phyloP scores from a whole-genome alignment of 2,888 invertebrate genomes.

The Dryocosmus kuriphilus region DNA sequence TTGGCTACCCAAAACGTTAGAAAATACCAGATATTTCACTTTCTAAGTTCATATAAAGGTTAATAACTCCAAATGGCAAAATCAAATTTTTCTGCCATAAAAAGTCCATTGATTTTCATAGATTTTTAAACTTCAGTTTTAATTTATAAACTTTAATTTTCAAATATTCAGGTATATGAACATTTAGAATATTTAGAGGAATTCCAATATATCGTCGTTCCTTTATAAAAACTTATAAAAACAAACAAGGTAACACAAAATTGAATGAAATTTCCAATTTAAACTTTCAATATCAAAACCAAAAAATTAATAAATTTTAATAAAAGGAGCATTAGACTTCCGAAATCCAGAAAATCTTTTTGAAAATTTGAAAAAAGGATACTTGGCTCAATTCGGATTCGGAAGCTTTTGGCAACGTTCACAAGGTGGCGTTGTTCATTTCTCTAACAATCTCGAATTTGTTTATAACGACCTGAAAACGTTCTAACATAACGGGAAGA shows the following conservation, averaged over 20 bases:
- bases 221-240: too few relatives aligned
- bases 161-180: background rate
- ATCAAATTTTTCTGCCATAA: too few relatives aligned
- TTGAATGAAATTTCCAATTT: background rate
- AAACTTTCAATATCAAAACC: background rate
- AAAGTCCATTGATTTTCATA: too few relatives aligned
- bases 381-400: background rate
- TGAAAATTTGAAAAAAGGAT: background rate
- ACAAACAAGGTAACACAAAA: background rate
- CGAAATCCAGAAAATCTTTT: background rate
- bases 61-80: too few relatives aligned
- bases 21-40: too few relatives aligned
- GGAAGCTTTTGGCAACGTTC: background rate
- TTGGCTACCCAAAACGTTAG: too few relatives aligned
- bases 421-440: conserved; percentile 9
- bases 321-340: background rate
- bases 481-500: background rate
- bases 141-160: background rate
- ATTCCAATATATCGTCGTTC: too few relatives aligned
- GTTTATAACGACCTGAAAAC: conserved; percentile 62
- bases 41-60: too few relatives aligned
- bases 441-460: conserved; percentile 41
- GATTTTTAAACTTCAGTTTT: too few relatives aligned
- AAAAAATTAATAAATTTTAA: background rate
- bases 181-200: too few relatives aligned